Evolutionary conservation across 2,113 vertebrate species (phyloP).

Genomic region (Pongo pygmaeus): DNA sequence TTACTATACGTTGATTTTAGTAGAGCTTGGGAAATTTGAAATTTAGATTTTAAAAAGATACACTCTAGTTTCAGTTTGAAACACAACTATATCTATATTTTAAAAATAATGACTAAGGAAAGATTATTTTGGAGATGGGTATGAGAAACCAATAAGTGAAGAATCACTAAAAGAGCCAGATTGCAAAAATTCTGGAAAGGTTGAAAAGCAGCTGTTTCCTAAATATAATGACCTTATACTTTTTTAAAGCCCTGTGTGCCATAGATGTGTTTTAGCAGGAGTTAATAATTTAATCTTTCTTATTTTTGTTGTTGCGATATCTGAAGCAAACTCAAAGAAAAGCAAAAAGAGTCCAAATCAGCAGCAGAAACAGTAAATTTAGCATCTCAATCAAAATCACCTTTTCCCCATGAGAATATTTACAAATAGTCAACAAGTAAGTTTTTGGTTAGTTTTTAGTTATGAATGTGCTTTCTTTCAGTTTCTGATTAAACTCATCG

Average conservation of each 20-base stretch:
- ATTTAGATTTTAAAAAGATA: background rate
- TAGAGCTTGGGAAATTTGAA: background rate
- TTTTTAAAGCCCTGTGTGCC: slow-evolving; percentile 89
- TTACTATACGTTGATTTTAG: background rate
- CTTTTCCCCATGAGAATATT: slow-evolving; percentile 92
- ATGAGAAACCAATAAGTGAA: background rate
- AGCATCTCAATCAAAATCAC: slow-evolving; percentile 90
- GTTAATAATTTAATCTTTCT: slow-evolving; percentile 92
- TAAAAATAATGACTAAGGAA: background rate
- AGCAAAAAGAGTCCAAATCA: slow-evolving; percentile 88
- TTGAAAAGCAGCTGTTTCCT: background rate
- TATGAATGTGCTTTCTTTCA: slow-evolving; percentile 89
- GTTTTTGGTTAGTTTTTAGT: slow-evolving; percentile 91
- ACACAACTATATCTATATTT: background rate
- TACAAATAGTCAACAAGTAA: slow-evolving; percentile 92
- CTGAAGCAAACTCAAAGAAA: slow-evolving; percentile 92
- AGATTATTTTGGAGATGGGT: background rate
- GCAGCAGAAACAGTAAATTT: slow-evolving; percentile 89
- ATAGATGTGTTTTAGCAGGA: slow-evolving; percentile 88
- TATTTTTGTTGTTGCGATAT: slow-evolving; percentile 87
- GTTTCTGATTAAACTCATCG: slow-evolving; percentile 93
- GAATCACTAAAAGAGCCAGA: background rate
- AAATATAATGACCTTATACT: slow-evolving; percentile 87
- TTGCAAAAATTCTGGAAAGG: background rate
- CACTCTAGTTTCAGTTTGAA: background rate